Evolutionary conservation across 1,140 invertebrate genomes (phyloP), one percentile per base, ranked within the genome.

Genomic region (Linepithema humile): DNA sequence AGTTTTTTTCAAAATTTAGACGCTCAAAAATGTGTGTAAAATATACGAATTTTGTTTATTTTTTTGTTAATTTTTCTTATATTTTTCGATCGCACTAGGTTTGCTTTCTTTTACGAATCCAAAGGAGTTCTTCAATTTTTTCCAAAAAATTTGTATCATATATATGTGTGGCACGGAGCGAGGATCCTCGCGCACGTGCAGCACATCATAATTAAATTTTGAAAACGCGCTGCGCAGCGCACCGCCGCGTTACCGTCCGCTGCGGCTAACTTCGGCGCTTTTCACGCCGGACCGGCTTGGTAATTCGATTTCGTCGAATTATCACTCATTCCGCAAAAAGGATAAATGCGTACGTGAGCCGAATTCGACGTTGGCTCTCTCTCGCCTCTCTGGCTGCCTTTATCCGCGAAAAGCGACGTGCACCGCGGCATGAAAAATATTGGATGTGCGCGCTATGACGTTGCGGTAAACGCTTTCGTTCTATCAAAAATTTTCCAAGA

Each of bases 271-370:
- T 91, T 92, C 84, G 88, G 64, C 91, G 91, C 90, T 92, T 93
- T 93, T 93, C 92, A 92, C 90, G 88, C 89, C 85, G 91, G 86
- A 86, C 89, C 90, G 85, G 85, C 83, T 40, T 83, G 85, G 90
- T 93, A 93, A 92, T 92, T 92, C 89, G 91, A 93, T 92, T 92
- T 90, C 86, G 57, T 83, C 90, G 91, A 92, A 92, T 93, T 93
- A 93, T 92, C 92, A 90, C 91, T 92, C 90, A 92, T 92, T 92
- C 88, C 90, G 85, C 90, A 92, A 93, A 92, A 92, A 93, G 92
- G 91, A 92, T 92, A 92, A 93, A 91, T 88, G 92, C 83, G 83
- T 87, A 91, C 92, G 92, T 92, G 92, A 89, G 78, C 70, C 65
- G 92, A 93, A 92, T 93, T 89, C 82, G 40, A 4, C 53, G 45